These are phyloP conservation scores for Poeciliopsis gracilis DNA, from an alignment of 2,797 vertebrate species.

Conservation along the genomic window DNA sequence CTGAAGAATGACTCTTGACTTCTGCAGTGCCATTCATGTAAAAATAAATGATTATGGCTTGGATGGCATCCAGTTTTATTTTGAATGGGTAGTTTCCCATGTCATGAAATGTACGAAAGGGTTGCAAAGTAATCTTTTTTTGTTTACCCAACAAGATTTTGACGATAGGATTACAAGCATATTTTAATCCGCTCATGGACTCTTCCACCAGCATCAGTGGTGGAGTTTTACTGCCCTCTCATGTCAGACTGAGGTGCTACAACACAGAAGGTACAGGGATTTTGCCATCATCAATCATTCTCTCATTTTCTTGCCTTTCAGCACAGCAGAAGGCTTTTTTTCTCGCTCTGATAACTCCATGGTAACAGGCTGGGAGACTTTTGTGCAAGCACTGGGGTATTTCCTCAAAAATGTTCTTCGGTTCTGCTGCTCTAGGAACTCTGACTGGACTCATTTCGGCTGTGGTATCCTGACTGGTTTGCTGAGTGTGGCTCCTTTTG, in stretches of 20 bases:
- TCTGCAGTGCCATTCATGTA: not conserved
- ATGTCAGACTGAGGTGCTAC: slow-evolving; percentile 32
- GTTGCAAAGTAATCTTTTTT: not conserved
- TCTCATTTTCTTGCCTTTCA: slow-evolving; percentile 68
- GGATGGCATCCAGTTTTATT: not conserved
- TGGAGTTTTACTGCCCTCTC: slow-evolving; percentile 65
- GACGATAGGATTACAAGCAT: slow-evolving; percentile 8
- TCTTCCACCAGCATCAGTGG: not conserved
- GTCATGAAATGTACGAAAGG: not conserved
- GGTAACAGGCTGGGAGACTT: slow-evolving; percentile 94
- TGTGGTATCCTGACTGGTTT: slow-evolving; percentile 87
- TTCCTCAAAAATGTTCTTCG: slow-evolving; percentile 99
- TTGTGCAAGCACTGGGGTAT: slow-evolving; percentile 92
- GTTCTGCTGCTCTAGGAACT: slow-evolving; percentile 95
- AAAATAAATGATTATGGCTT: not conserved
- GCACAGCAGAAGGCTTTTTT: slow-evolving; percentile 96
- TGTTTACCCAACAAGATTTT: slow-evolving; percentile 12
- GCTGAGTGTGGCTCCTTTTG: slow-evolving; percentile 4
- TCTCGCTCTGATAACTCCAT: slow-evolving; percentile 88
- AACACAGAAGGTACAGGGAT: not conserved
- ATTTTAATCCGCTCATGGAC: not conserved
- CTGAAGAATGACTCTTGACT: not conserved
- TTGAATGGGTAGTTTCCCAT: not conserved
- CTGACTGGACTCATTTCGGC: slow-evolving; percentile 98
- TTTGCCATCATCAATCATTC: not conserved